phyloP scores from a whole-genome alignment of 2,888 invertebrate species.

The Cryptus armator region DNA sequence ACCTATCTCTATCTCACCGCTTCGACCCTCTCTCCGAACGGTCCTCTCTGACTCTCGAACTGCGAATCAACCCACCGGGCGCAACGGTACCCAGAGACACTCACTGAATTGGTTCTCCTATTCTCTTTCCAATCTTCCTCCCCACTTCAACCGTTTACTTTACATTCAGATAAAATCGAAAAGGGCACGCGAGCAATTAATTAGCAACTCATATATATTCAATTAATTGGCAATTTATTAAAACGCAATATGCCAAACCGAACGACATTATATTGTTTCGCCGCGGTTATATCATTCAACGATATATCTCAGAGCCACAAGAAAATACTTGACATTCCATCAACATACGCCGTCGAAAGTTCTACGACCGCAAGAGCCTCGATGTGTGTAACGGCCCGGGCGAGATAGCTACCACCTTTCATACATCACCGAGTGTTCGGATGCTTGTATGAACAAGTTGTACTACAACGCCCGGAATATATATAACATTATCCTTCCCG shows the following conservation, averaged over 20 bases:
- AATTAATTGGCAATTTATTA: neutral
- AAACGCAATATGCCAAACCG: too few relatives aligned
- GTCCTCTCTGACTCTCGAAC: slow-evolving; percentile 41
- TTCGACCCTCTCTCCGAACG: slow-evolving; percentile 9
- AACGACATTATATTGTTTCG: too few relatives aligned
- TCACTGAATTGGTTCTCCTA: slow-evolving; percentile 66
- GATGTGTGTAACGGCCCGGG: neutral
- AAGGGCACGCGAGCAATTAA: slow-evolving; percentile 48
- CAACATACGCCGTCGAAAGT: slow-evolving; percentile 31
- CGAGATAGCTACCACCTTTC: slow-evolving; percentile 25
- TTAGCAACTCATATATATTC: slow-evolving; percentile 42
- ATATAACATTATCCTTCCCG: neutral
- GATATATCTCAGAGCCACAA: too few relatives aligned
- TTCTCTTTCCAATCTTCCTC: slow-evolving; percentile 64
- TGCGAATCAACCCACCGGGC: slow-evolving; percentile 46
- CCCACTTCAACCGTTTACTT: slow-evolving; percentile 10
- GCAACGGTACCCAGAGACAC: slow-evolving; percentile 60
- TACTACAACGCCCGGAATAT: slow-evolving; percentile 20
- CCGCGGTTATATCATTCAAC: too few relatives aligned
- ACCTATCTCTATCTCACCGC: slow-evolving; percentile 23
- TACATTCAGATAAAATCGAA: neutral
- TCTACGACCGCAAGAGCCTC: neutral
- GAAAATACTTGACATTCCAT: slow-evolving; percentile 25
- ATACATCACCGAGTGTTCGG: slow-evolving; percentile 39
- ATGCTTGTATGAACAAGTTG: slow-evolving; percentile 45